Conservation (phyloP, 1,140 invertebrate species). For the Drosophila takahashii region DNA sequence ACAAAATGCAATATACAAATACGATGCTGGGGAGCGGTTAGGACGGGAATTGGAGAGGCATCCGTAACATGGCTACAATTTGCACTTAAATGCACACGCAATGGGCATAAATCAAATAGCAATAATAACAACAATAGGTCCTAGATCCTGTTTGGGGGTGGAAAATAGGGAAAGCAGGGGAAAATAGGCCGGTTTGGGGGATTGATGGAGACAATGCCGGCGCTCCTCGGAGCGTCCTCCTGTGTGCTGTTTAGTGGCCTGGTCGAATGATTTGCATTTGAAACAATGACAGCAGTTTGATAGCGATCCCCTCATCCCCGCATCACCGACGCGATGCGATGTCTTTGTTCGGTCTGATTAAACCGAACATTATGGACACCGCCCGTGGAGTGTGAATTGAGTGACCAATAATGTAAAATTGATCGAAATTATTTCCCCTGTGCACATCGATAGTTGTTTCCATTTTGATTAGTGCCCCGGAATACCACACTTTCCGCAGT, state of each 20-base stretch:
- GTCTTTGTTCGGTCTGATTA: slow-evolving; percentile 34
- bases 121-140: slow-evolving; percentile 45
- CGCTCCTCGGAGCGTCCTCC: slow-evolving; percentile 13
- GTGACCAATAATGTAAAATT: slow-evolving; percentile 63
- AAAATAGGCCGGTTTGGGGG: slow-evolving; percentile 11
- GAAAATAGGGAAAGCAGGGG: neutral
- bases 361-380: slow-evolving; percentile 29
- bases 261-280: slow-evolving; percentile 71
- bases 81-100: slow-evolving; percentile 78
- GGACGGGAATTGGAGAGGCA: slow-evolving; percentile 1
- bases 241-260: slow-evolving; percentile 63
- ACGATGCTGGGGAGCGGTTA: slow-evolving; percentile 14
- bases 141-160: neutral
- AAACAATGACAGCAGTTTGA: slow-evolving; percentile 66
- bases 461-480: slow-evolving; percentile 51
- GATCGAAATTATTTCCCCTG: slow-evolving; percentile 66
- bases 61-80: slow-evolving; percentile 61
- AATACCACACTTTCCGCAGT: neutral
- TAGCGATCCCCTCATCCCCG: slow-evolving; percentile 18
- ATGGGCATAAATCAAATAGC: slow-evolving; percentile 73
- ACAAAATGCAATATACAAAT: slow-evolving; percentile 78
- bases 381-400: slow-evolving; percentile 43
- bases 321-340: no score
- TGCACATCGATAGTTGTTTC: slow-evolving; percentile 44
- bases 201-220: slow-evolving; percentile 35